These are phyloP conservation scores for Ceramica pisi DNA, from an alignment of 2,888 invertebrate species.

Conservation along the genomic window DNA sequence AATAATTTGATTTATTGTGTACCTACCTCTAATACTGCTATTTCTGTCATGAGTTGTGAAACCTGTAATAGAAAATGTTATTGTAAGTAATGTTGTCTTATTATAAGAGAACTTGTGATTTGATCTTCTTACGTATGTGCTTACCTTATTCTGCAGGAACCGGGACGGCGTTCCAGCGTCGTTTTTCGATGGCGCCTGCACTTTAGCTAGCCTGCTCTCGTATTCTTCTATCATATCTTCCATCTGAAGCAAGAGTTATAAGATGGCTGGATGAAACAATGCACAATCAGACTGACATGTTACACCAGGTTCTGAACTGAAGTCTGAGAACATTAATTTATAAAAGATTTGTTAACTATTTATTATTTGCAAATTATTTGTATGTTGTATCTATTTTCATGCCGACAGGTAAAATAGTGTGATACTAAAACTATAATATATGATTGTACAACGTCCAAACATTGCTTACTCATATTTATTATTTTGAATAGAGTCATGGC, in stretches of 20 bases:
- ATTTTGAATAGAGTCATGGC: too few relatives aligned
- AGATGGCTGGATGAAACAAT: not conserved
- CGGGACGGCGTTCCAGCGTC: slow-evolving; percentile 67
- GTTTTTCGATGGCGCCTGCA: slow-evolving; percentile 23
- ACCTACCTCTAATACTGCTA: slow-evolving; percentile 80
- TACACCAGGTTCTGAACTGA: too few relatives aligned
- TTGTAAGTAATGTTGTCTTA: not conserved
- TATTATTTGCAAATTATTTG: too few relatives aligned
- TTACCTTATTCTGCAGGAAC: slow-evolving; percentile 69
- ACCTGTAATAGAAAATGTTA: slow-evolving; percentile 69
- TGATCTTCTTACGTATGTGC: not conserved
- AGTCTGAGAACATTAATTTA: too few relatives aligned
- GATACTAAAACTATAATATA: too few relatives aligned
- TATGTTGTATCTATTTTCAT: too few relatives aligned
- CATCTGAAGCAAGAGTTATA: slow-evolving; percentile 70
- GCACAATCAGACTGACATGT: not conserved
- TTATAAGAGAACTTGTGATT: not conserved
- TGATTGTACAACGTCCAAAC: too few relatives aligned
- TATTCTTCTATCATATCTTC: slow-evolving; percentile 83
- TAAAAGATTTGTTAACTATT: too few relatives aligned
- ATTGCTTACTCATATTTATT: too few relatives aligned
- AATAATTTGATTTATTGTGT: not conserved
- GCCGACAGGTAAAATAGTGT: too few relatives aligned
- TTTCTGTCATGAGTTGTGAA: slow-evolving; percentile 75
- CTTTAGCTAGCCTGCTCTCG: slow-evolving; percentile 72